Evolutionary conservation across 2,797 vertebrate species (phyloP).

Genomic region (Falco novaeseelandiae): DNA sequence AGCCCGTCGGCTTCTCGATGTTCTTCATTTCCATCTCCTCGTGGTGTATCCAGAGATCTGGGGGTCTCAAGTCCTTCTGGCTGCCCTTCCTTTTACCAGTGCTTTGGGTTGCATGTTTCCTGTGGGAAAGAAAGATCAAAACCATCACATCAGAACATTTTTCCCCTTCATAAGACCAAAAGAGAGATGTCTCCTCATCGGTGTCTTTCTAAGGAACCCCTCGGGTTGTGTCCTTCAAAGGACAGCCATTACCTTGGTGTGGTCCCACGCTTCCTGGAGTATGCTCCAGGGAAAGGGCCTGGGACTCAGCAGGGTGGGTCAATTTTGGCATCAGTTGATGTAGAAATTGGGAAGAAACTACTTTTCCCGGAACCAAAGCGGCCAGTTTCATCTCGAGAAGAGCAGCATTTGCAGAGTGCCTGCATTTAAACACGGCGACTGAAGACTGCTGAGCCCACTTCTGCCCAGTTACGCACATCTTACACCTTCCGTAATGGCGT

Average conservation of each 20-base stretch:
- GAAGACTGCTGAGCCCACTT: not conserved
- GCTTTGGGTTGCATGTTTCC: conserved; percentile 91
- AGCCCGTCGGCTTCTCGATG: conserved; percentile 85
- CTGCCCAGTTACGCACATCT: accelerated
- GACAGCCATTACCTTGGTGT: not conserved
- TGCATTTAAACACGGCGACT: not conserved
- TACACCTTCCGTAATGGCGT: accelerated
- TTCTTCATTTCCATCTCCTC: conserved; percentile 98
- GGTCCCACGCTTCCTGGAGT: not conserved
- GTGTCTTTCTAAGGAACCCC: not conserved
- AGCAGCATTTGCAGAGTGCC: not conserved
- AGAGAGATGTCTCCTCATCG: not conserved
- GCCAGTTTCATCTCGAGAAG: not conserved
- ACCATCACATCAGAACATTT: not conserved
- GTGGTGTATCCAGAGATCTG: conserved; percentile 96
- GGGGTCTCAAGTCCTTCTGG: conserved; percentile 93
- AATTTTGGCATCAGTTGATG: not conserved
- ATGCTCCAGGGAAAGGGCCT: not conserved
- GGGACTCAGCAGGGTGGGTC: not conserved
- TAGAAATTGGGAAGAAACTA: not conserved
- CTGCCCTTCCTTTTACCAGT: conserved; percentile 90
- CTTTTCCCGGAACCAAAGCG: not conserved
- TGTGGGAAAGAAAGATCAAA: conserved; percentile 41
- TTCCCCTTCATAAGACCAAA: not conserved
- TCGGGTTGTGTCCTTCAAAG: not conserved